Evolutionary conservation across 1,140 invertebrate genomes (phyloP).

Genomic region (Subanguina moxae): DNA sequence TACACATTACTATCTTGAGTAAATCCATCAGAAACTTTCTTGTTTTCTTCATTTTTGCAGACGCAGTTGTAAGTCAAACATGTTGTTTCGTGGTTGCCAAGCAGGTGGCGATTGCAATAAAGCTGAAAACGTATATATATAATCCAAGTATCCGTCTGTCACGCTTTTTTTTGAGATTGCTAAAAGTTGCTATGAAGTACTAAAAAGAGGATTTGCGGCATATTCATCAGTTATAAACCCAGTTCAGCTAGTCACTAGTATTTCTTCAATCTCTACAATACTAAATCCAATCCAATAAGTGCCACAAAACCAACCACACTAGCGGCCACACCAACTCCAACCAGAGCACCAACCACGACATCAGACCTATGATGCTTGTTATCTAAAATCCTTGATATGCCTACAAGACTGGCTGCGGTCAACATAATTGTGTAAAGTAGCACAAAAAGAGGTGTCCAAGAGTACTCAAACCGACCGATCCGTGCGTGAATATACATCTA

Average conservation of each 20-base stretch:
- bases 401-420: conserved; percentile 7
- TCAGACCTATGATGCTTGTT: conserved; percentile 20
- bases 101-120: not conserved
- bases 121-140: conserved; percentile 7
- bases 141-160: not conserved
- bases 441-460: conserved; percentile 4
- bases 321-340: not conserved
- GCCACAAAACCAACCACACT: conserved; percentile 10
- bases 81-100: not conserved
- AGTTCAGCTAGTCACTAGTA: too few relatives aligned
- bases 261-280: not conserved
- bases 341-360: conserved; percentile 9
- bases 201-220: not conserved
- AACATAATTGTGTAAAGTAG: conserved; percentile 7
- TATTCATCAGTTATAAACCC: not conserved
- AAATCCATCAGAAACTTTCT: not conserved
- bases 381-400: conserved; percentile 12
- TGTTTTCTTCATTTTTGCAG: not conserved
- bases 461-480: conserved; percentile 1
- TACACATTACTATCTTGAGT: conserved; percentile 1
- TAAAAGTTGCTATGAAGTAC: not conserved
- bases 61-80: not conserved
- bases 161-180: not conserved
- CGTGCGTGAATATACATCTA: conserved; percentile 16
- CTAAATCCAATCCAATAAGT: not conserved